phyloP scores from a whole-genome alignment of 2,888 invertebrate species.

The Cataglyphis altisquamis region DNA sequence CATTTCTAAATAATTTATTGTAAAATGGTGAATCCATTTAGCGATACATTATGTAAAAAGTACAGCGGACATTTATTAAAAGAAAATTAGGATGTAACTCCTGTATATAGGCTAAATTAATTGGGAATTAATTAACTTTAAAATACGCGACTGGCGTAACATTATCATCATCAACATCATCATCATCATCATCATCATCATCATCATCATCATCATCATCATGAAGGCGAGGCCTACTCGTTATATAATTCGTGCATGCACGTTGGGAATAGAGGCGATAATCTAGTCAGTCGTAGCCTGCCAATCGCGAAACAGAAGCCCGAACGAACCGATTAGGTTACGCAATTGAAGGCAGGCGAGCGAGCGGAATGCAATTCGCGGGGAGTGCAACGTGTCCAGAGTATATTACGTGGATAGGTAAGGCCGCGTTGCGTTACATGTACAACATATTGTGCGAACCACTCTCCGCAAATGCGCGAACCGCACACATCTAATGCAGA shows the following conservation, averaged over 20 bases:
- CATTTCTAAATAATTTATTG: not conserved
- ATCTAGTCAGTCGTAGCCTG: conserved; percentile 44
- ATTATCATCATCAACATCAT: not conserved
- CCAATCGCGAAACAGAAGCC: conserved; percentile 35
- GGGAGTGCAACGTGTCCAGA: not conserved
- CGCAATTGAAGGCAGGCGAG: conserved; percentile 40
- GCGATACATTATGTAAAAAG: not conserved
- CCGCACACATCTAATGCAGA: conserved; percentile 40
- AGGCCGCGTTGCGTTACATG: conserved; percentile 19
- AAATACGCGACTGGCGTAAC: not conserved
- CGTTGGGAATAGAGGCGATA: conserved; percentile 31
- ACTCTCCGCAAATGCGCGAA: conserved; percentile 15
- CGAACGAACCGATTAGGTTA: conserved; percentile 44
- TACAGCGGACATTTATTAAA: not conserved
- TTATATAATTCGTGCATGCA: conserved; percentile 11
- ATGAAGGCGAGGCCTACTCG: not conserved
- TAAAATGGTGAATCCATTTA: not conserved
- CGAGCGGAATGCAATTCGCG: conserved; percentile 35
- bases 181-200: not conserved
- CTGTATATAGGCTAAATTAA: conserved; percentile 6
- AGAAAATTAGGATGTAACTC: not conserved
- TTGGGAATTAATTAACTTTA: conserved; percentile 32
- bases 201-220: not conserved
- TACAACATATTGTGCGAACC: not conserved
- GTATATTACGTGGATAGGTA: not conserved